Evolutionary conservation across 2,888 invertebrate genomes (phyloP), one percentile per base, ranked within the genome.

Genomic region (Drosophila mercatorum): DNA sequence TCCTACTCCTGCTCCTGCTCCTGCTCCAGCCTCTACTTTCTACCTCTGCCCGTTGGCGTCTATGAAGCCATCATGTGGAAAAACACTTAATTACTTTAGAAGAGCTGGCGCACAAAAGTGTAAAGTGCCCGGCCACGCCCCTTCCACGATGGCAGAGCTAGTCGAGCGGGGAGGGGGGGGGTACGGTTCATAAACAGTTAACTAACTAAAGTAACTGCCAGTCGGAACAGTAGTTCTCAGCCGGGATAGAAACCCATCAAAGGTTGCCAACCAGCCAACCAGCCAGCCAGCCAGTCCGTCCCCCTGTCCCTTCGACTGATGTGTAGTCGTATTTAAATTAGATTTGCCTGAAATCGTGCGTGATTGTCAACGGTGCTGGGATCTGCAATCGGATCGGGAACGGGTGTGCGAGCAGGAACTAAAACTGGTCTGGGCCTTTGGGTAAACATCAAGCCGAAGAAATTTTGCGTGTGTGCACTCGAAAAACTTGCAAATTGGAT

Each of bases 261-360:
- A 83, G 87, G 87, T 88, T 83, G 22, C 61, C 58, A 26, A 31
- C 41, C 43, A 28, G 31, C 17, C 12, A 10, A 8, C 47, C 46
- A 31, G 5, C 28, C 47, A n/a, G 28, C 47, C 14, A 7, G 12
- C 14, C 40, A 40, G 14, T 8, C 28, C 14, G 3, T 3, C 11
- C 51, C 17, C 28, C 44, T 12, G 44, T 10, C 26, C 28, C 28
- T 41, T 55, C 41, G 62, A 46, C 63, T 75, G 83, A 76, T 81
- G 87, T 83, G 87, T 88, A 88, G 83, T 83, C 81, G 83, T 88
- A 89, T 89, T 89, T 89, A 86, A 86, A 86, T 86, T 86, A 89
- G 86, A 86, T 86, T 86, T 88, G 67, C 88, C 83, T 85, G 90
- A 88, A 86, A 89, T 86, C 86, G 86, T 86, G 90, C 86, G 90